Evolutionary conservation across 2,797 vertebrate species (phyloP), one percentile per base, ranked within the genome.

Genomic region (Enteromius treurensis): DNA sequence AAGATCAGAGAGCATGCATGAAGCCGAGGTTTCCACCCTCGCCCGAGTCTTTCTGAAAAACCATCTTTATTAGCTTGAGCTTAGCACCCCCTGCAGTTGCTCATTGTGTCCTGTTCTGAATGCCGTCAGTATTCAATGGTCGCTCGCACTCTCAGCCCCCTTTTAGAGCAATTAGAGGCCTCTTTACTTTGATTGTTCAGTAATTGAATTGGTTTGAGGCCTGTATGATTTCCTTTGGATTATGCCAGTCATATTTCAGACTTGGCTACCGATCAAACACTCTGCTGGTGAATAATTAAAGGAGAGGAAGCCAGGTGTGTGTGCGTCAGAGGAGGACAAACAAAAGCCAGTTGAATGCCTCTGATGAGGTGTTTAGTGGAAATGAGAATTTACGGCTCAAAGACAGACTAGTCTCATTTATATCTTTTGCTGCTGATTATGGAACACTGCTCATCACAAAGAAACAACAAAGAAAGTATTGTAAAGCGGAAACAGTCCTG

Each of bases 131-230:
- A 82, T 82, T 89, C 83, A 86, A 80, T 86, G 80, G 85, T n/a
- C 47, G 76, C 55, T 84, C 5, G 60, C 91, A 90, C 89, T 91
- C 92, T 91, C 85, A 86, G 92, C 91, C 91, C 91, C 90, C 91
- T 93, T 91, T 93, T 93, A 89, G 89, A 90, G 93, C 92, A 95
- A 96, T 95, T 95, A 95, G 91, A 92, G 92, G 89, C 91, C 90
- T 95, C 95, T 95, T 92, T 94, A 92, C 94, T 94, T 91, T 94
- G 94, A 96, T 95, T 95, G 94, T 92, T 92, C 91, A 87, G 93
- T 95, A 94, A 95, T 95, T 95, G 92, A 95, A 94, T 95, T 94
- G 94, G 94, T 94, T 94, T 88, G 91, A 94, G 93, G 87, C 88
- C 90, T 86, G 89, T 92, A 93, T 94, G 93, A 94, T 95, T 95